phyloP scores from a whole-genome alignment of 2,113 vertebrate genomes.

The Candoia aspera region DNA sequence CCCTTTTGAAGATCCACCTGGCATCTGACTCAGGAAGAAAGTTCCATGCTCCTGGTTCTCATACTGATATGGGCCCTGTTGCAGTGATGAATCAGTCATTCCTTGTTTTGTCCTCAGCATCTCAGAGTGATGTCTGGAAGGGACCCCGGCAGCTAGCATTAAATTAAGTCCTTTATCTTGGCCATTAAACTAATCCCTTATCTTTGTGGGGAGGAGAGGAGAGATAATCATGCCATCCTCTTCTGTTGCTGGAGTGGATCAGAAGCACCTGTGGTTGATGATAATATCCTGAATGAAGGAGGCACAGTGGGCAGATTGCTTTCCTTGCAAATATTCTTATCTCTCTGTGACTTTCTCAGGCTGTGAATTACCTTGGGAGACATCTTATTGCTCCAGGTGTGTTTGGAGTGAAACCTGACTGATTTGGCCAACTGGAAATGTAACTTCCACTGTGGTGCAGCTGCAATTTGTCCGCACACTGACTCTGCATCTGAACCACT shows the following conservation, averaged over 20 bases:
- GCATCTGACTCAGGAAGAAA: not conserved
- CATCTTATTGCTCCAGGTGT: not conserved
- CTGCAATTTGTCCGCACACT: not conserved
- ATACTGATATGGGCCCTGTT: not conserved
- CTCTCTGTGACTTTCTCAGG: not conserved
- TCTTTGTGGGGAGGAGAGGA: not conserved
- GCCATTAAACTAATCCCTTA: not conserved
- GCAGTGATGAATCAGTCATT: not conserved
- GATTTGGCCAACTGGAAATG: not conserved
- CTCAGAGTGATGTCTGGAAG: conserved; percentile 1
- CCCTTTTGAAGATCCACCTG: not conserved
- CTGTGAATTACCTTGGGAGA: not conserved
- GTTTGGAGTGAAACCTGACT: not conserved
- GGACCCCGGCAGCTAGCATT: not conserved
- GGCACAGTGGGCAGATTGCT: not conserved
- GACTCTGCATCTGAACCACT: not conserved
- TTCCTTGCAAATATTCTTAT: not conserved
- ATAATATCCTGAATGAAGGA: conserved; percentile 3
- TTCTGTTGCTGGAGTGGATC: conserved; percentile 16
- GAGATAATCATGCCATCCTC: not conserved
- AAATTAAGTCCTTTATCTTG: not conserved
- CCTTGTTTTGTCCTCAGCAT: not conserved
- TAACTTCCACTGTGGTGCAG: not conserved
- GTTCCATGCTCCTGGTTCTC: not conserved
- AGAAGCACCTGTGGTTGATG: conserved; percentile 21